Base-by-base conservation (phyloP, 2,797 vertebrate genomes). In the Galago senegalensis region DNA sequence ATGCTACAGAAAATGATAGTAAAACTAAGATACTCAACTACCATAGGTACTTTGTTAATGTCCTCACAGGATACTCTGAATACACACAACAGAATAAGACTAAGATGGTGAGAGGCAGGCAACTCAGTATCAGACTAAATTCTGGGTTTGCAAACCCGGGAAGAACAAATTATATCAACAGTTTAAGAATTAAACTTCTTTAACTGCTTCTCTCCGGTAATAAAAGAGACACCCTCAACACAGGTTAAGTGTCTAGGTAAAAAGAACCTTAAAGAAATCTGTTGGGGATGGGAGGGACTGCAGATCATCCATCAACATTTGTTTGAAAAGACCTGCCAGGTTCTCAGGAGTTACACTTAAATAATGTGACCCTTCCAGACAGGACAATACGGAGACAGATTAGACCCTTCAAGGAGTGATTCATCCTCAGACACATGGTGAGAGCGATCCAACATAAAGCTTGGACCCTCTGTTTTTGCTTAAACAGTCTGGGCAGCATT, bases 271-370 rank as follows among this genome's bases (percentile, higher is more conserved):
- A 96, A 97, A 97, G 95, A 89, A 94, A 90, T 96, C 94, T 77
- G 83, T 79, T 86, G 49, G 90, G 90, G 73, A 72, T 93, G 94
- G 97, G 97, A 96, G 87, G 96, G 91, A 61, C 87, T 61, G 76
- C 63, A 89, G 75, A n/a, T 37, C 81, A 97, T 98, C 72, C 72
- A 97, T 97, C 97, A 97, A 85, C 81, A 90, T 97, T 89, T 97
- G 95, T 97, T 96, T 97, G 97, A 98, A 97, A 97, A 97, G 97
- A 94, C 60, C 96, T 97, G 97, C 94, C 97, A 98, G 81, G 58
- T 70, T 87, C 87, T 95, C 67, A 93, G 95, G 94, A 97, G 83
- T 96, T 97, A 97, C 95, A 96, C 84, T 97, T 96, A 95, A 98
- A 97, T 97, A 97, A 96, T 96, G 96, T 96, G 96, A 91, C 96